A percentile compares a stretch with the other conserved stretches of the same genome.
phyloP scores from a whole-genome alignment of 2,888 invertebrate genomes.

The Herminia tarsipennalis region DNA sequence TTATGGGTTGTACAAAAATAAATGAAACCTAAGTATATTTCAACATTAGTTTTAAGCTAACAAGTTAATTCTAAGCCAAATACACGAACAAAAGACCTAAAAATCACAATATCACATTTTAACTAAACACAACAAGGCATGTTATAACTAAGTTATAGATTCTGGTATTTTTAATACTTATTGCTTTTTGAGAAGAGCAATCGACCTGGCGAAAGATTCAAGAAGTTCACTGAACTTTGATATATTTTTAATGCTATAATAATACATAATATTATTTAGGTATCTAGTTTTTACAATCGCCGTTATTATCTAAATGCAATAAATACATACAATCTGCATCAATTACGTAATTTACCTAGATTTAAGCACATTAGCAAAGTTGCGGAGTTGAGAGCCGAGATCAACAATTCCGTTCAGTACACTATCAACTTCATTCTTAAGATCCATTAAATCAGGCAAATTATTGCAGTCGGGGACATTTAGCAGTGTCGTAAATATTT shows the following conservation, averaged over 20 bases:
- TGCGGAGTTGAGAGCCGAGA: slow-evolving; percentile 73
- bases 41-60: slow-evolving; percentile 70
- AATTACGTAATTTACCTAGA: slow-evolving; percentile 74
- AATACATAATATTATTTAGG: slow-evolving; percentile 65
- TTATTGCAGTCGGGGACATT: slow-evolving; percentile 92
- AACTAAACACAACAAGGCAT: slow-evolving; percentile 77
- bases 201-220: slow-evolving; percentile 59
- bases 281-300: slow-evolving; percentile 77
- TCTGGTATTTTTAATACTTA: slow-evolving; percentile 69
- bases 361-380: slow-evolving; percentile 83
- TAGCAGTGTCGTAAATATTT: slow-evolving; percentile 91
- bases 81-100: slow-evolving; percentile 69
- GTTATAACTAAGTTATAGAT: slow-evolving; percentile 63
- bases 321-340: slow-evolving; percentile 77
- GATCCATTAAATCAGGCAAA: slow-evolving; percentile 89
- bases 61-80: slow-evolving; percentile 66
- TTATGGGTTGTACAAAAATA: slow-evolving; percentile 80
- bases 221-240: slow-evolving; percentile 62
- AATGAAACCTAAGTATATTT: slow-evolving; percentile 73
- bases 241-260: slow-evolving; percentile 67
- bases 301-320: slow-evolving; percentile 81
- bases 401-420: slow-evolving; percentile 69
- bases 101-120: slow-evolving; percentile 80
- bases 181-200: slow-evolving; percentile 67
- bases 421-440: slow-evolving; percentile 79